These are phyloP conservation scores for Peromyscus maniculatus DNA, from an alignment of 2,113 vertebrate genomes.

Conservation along the genomic window DNA sequence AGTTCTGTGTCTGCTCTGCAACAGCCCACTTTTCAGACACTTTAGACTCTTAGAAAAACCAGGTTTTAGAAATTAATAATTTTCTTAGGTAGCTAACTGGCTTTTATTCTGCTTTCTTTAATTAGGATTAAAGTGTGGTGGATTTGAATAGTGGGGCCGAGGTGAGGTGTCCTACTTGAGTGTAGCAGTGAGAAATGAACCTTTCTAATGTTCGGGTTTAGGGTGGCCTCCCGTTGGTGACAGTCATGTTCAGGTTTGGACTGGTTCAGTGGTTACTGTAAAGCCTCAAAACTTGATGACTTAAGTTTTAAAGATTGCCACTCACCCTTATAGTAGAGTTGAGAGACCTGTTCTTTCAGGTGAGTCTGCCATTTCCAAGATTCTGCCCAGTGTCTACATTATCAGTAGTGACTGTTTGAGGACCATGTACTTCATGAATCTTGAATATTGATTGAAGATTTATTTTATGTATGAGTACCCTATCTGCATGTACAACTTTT, in stretches of 20 bases:
- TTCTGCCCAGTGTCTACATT: background rate
- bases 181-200: background rate
- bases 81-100: background rate
- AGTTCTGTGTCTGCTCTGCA: background rate
- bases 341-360: constrained; percentile 20
- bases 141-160: background rate
- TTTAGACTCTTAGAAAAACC: constrained; percentile 21
- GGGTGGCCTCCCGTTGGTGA: background rate
- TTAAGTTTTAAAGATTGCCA: background rate
- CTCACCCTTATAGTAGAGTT: background rate
- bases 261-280: background rate
- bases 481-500: background rate
- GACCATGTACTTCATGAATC: background rate
- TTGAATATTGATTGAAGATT: background rate
- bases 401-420: background rate
- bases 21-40: background rate
- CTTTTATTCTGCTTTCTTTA: constrained; percentile 45
- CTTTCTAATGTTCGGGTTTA: background rate
- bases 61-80: background rate
- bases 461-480: background rate
- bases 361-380: constrained; percentile 27
- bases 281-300: constrained; percentile 23
- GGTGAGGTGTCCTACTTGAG: background rate
- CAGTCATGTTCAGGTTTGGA: background rate
- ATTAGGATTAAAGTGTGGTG: background rate